Base-by-base conservation (phyloP, 1,140 invertebrate genomes). In the Pantala flavescens region DNA sequence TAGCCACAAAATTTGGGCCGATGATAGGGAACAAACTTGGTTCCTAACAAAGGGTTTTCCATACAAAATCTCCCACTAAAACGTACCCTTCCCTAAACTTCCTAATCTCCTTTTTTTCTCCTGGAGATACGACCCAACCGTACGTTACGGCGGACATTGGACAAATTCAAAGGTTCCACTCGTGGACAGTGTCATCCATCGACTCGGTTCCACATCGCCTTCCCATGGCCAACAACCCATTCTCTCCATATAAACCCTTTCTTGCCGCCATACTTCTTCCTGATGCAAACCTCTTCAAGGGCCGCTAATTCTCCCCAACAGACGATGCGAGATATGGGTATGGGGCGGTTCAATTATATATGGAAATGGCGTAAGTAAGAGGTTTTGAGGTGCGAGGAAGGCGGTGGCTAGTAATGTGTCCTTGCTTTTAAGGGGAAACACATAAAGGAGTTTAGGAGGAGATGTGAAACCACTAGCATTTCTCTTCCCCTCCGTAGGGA, bases 121-220 rank as follows among this genome's bases (percentile, higher is more conserved):
- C 28, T 36, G 28, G 28, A n/a, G n/a, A 63, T 21, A 3, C 49
- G 49, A 21, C 14, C 49, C 49, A 1, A 12, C 49, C 49, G 12
- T 63, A 21, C 3, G 12, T 63, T 63, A 63, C 49, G 49, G 3
- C 49, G 12, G 49, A 63, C 49, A 12, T 63, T 63, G 49, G 49
- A 63, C 49, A 63, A 63, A 63, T 63, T 63, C 49, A 19, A 16
- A 63, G 49, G 49, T 63, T 63, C 49, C 49, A 19, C 3, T 21
- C 49, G 49, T 63, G 49, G 49, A 63, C 49, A 63, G 49, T 63
- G 49, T 63, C 49, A 63, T 63, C 49, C 49, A 63, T 63, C 49
- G 49, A 3, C 3, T 12, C 49, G 5, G 49, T 63, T 63, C 49
- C 49, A 63, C 3, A 63, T 3, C 49, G 12, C 49, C 49, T 63